These are phyloP conservation scores for Condylostylus longicornis DNA, from an alignment of 1,140 invertebrate species.

Conservation along the genomic window DNA sequence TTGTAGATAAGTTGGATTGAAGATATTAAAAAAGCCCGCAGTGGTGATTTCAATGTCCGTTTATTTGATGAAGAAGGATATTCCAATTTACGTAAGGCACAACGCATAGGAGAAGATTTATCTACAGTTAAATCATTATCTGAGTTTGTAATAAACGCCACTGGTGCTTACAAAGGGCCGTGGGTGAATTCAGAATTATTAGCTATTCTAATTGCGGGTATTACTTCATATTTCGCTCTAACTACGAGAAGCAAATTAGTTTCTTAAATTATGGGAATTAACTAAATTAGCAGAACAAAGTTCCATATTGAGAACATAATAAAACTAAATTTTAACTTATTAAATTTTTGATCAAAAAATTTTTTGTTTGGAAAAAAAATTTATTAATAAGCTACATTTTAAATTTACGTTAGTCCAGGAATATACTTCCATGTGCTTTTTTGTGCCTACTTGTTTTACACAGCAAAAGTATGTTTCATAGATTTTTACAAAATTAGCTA, in stretches of 20 bases:
- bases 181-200: conserved; percentile 85
- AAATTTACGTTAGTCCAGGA: no score
- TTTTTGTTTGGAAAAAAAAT: no score
- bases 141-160: conserved; percentile 60
- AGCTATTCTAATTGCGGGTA: conserved; percentile 57
- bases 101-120: conserved; percentile 50
- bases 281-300: no score
- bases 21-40: conserved; percentile 60
- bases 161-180: conserved; percentile 78
- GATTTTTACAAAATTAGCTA: no score
- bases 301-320: no score
- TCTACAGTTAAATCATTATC: conserved; percentile 54
- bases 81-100: conserved; percentile 59
- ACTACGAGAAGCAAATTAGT: conserved; percentile 63
- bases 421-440: no score
- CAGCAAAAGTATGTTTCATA: no score
- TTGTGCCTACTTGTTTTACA: no score
- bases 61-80: conserved; percentile 86
- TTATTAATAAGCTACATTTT: no score
- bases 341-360: no score
- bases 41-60: conserved; percentile 64
- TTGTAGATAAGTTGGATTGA: conserved; percentile 80
- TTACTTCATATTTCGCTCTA: conserved; percentile 76
- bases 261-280: conserved; percentile 10
- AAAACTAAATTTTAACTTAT: no score